phyloP scores from a whole-genome alignment of 2,113 vertebrate genomes.

The Callopanchax toddi region DNA sequence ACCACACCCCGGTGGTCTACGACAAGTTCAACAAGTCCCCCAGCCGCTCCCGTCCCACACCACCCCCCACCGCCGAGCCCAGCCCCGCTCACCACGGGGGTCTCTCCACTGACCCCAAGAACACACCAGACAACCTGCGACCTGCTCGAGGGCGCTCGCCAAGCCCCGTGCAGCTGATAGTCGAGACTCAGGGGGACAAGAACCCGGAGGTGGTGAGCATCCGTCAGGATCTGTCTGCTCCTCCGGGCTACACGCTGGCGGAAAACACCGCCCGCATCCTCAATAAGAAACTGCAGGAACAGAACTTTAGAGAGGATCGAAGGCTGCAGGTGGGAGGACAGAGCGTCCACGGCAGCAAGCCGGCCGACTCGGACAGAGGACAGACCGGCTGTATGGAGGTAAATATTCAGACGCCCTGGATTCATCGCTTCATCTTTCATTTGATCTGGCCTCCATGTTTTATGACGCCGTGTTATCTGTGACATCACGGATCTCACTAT shows the following conservation, averaged over 20 bases:
- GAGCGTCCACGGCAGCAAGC: constrained; percentile 73
- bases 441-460: constrained; percentile 60
- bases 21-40: constrained; percentile 89
- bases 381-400: constrained; percentile 93
- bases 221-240: constrained; percentile 92
- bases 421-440: constrained; percentile 51
- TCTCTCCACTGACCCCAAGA: constrained; percentile 52
- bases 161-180: constrained; percentile 87
- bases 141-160: constrained; percentile 88
- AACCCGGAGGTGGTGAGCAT: constrained; percentile 85
- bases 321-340: constrained; percentile 78
- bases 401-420: constrained; percentile 70
- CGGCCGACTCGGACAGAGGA: constrained; percentile 66
- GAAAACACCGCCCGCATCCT: constrained; percentile 93
- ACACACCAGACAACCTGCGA: constrained; percentile 80
- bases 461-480: constrained; percentile 32
- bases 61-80: constrained; percentile 52
- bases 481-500: constrained; percentile 32
- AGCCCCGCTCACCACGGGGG: constrained; percentile 40
- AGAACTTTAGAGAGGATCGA: constrained; percentile 89
- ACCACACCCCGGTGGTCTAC: constrained; percentile 88
- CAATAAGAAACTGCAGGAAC: constrained; percentile 93
- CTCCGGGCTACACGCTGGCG: constrained; percentile 89
- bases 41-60: constrained; percentile 83
- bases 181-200: constrained; percentile 86